These are phyloP conservation scores for Sus scrofa DNA, from an alignment of 2,113 vertebrate species.

Conservation along the genomic window DNA sequence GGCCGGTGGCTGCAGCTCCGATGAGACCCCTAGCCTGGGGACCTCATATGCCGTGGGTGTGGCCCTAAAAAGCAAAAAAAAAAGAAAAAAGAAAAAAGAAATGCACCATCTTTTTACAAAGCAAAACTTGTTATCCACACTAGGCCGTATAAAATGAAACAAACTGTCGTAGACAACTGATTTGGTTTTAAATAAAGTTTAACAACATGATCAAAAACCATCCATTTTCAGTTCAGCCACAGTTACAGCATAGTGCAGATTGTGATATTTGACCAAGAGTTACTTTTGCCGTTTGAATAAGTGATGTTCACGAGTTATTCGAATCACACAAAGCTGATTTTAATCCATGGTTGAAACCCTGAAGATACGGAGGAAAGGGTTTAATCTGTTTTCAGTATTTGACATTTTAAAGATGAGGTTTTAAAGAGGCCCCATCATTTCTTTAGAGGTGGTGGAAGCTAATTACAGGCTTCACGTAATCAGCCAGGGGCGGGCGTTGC, in stretches of 20 bases:
- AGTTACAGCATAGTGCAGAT: slow-evolving; percentile 77
- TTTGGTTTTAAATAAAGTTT: slow-evolving; percentile 80
- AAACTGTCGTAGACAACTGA: slow-evolving; percentile 64
- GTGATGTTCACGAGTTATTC: slow-evolving; percentile 79
- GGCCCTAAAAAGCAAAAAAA: too few relatives aligned
- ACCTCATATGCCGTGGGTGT: too few relatives aligned
- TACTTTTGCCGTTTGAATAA: slow-evolving; percentile 80
- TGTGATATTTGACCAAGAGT: slow-evolving; percentile 78
- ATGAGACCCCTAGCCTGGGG: too few relatives aligned
- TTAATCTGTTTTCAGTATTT: not conserved
- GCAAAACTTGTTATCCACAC: slow-evolving; percentile 76
- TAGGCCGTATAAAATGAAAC: slow-evolving; percentile 81
- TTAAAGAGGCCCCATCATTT: slow-evolving; percentile 75
- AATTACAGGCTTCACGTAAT: slow-evolving; percentile 58
- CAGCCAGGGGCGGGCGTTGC: too few relatives aligned
- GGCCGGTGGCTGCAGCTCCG: too few relatives aligned
- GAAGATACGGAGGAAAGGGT: slow-evolving; percentile 68
- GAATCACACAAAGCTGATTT: slow-evolving; percentile 78
- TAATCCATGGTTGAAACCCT: slow-evolving; percentile 73
- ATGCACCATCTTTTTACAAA: slow-evolving; percentile 72
- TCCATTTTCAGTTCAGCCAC: slow-evolving; percentile 74
- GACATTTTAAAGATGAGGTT: slow-evolving; percentile 69
- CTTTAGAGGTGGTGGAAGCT: slow-evolving; percentile 70
- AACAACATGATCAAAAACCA: slow-evolving; percentile 79
- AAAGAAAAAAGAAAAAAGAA: too few relatives aligned